Percentiles rank a stretch among this genome's conserved stretches.
Conservation (phyloP, 2,888 invertebrate genomes). For the Dicycla oo region DNA sequence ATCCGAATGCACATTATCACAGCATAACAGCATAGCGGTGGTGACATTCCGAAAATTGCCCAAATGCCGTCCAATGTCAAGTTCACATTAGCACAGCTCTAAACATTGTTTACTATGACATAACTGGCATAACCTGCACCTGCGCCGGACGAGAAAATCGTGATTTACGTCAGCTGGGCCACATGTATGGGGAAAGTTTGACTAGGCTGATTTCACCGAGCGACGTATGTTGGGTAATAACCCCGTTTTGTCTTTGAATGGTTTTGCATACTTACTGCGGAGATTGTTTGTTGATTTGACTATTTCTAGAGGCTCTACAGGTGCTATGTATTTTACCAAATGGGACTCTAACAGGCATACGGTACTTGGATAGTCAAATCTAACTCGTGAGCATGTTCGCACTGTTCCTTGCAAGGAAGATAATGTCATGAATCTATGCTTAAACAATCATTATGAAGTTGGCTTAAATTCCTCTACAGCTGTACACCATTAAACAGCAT, state of each 20-base stretch:
- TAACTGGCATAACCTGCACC: slow-evolving; percentile 66
- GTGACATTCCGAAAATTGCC: slow-evolving; percentile 41
- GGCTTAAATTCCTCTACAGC: background rate
- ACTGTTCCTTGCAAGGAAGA: background rate
- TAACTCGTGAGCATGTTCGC: background rate
- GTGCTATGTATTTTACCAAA: too few species aligned
- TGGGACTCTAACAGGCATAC: too few species aligned
- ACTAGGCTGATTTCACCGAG: slow-evolving; percentile 70
- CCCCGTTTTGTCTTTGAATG: slow-evolving; percentile 48
- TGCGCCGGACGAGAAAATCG: slow-evolving; percentile 63
- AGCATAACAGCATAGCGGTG: slow-evolving; percentile 29
- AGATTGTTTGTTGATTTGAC: slow-evolving; percentile 2
- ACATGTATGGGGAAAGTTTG: slow-evolving; percentile 70
- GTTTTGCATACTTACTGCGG: slow-evolving; percentile 40
- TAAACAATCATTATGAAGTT: background rate
- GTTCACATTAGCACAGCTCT: slow-evolving; percentile 59
- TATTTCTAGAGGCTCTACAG: too few species aligned
- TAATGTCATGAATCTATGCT: background rate
- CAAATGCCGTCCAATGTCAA: slow-evolving; percentile 56
- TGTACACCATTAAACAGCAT: background rate
- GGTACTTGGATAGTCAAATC: background rate
- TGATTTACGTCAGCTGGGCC: slow-evolving; percentile 71
- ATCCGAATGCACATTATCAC: slow-evolving; percentile 31
- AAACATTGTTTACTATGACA: slow-evolving; percentile 66
- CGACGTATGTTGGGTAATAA: slow-evolving; percentile 58